Conservation (phyloP, 1,140 invertebrate genomes). For the Eupeodes corollae region DNA sequence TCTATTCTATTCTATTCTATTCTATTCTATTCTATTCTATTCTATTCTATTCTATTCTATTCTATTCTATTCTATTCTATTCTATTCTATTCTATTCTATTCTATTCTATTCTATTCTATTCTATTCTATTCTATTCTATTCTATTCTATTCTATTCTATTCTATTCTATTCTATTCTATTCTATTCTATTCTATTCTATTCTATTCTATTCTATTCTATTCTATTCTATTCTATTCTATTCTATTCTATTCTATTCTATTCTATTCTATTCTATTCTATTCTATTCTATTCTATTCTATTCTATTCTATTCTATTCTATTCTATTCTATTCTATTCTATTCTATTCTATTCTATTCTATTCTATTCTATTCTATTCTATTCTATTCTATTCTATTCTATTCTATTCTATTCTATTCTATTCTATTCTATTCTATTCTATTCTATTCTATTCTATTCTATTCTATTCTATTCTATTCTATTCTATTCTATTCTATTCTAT, state of each 20-base stretch:
- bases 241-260: slow-evolving; percentile 6
- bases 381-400: slow-evolving; percentile 4
- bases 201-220: slow-evolving; percentile 6
- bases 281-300: slow-evolving; percentile 6
- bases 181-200: slow-evolving; percentile 4
- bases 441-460: too few species aligned
- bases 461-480: slow-evolving; percentile 5
- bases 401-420: slow-evolving; percentile 5
- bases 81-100: slow-evolving; percentile 5
- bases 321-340: slow-evolving; percentile 6
- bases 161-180: slow-evolving; percentile 1
- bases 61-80: too few species aligned
- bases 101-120: slow-evolving; percentile 5
- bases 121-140: slow-evolving; percentile 5
- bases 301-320: slow-evolving; percentile 6
- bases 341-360: slow-evolving; percentile 5
- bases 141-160: slow-evolving; percentile 2
- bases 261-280: slow-evolving; percentile 6
- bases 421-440: slow-evolving; percentile 4
- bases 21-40: slow-evolving; percentile 5
- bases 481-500: neutral
- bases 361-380: slow-evolving; percentile 5
- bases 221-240: slow-evolving; percentile 6
- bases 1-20: neutral
- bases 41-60: slow-evolving; percentile 6